Base-by-base conservation (phyloP, 2,888 invertebrate genomes). In the Sclerodermus sp. region DNA sequence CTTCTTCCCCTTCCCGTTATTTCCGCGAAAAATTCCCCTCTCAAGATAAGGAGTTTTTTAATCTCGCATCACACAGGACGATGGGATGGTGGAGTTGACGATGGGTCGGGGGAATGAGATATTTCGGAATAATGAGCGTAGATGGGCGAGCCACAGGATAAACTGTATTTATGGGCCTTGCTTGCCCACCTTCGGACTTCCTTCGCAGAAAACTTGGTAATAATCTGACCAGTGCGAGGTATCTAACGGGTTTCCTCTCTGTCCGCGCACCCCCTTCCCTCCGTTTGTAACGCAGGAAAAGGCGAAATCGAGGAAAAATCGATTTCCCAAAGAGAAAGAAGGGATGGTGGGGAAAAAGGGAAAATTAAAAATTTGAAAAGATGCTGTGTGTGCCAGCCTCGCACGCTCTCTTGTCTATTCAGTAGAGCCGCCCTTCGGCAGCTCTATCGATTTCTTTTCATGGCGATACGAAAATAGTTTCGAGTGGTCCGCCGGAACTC, bases 61-160 rank as follows among this genome's bases (percentile, higher is more conserved):
- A 73, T 70, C 70, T 65, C 57, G 58, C 59, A 58, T 63, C 62
- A 67, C 62, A 30, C 30, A 6, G 67, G 59, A 59, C 62, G 62
- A 56, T 52, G 51, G 39, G 49, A 44, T 49, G 46, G 50, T 37
- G 55, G 52, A 34, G 49, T 54, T 49, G 64, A 61, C 52, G 57
- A 55, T 60, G 60, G 57, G 55, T 55, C n/a, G n/a, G 45, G 55
- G 58, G 67, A 76, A 71, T 71, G 73, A 77, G 71, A 77, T 76
- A 76, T 76, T 76, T 74, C 67, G 71, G 71, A 75, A 76, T 77
- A 77, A 77, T 77, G 75, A 77, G 73, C 68, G 70, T 66, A 67
- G 67, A 74, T 73, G 76, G 75, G 71, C 69, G 75, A 71, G 74
- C 71, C 70, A 64, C 70, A 73, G 74, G 74, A 76, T 77, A 73